A percentile compares a stretch with the other conserved stretches of the same genome.
phyloP scores from a whole-genome alignment of 2,113 vertebrate genomes.

The Mastomys coucha region DNA sequence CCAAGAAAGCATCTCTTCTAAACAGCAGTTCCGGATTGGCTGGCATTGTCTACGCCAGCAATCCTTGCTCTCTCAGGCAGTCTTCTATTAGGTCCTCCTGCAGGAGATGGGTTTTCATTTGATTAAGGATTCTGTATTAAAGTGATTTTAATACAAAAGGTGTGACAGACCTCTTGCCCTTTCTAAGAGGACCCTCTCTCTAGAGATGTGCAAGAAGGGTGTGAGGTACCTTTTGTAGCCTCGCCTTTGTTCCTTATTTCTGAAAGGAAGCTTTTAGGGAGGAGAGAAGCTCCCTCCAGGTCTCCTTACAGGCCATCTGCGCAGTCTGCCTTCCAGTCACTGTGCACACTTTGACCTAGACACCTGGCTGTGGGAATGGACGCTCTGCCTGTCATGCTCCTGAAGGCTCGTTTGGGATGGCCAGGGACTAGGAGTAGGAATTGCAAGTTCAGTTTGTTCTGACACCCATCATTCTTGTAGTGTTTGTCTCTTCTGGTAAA shows the following conservation, averaged over 20 bases:
- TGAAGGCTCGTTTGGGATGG: slow-evolving; percentile 16
- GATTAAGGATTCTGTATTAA: background rate
- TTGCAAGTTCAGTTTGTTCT: slow-evolving; percentile 50
- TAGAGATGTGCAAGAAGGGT: slow-evolving; percentile 41
- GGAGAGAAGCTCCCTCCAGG: background rate
- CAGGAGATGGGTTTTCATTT: background rate
- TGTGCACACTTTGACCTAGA: background rate
- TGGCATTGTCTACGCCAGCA: no score
- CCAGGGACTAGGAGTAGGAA: slow-evolving; percentile 27
- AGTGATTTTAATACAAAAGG: background rate
- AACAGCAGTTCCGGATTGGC: no score
- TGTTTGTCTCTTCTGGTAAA: background rate
- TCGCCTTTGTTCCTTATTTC: background rate
- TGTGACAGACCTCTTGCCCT: background rate
- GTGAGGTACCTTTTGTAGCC: background rate
- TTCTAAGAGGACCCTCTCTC: slow-evolving; percentile 14
- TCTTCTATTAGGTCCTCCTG: no score
- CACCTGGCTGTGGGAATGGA: background rate
- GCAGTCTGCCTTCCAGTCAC: background rate
- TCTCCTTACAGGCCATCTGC: background rate
- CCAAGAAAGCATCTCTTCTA: no score
- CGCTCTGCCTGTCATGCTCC: background rate
- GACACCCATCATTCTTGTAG: background rate
- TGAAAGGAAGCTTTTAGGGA: slow-evolving; percentile 15
- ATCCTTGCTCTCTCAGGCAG: no score